phyloP scores from a whole-genome alignment of 1,140 invertebrate species.

The Drosophila guanche region DNA sequence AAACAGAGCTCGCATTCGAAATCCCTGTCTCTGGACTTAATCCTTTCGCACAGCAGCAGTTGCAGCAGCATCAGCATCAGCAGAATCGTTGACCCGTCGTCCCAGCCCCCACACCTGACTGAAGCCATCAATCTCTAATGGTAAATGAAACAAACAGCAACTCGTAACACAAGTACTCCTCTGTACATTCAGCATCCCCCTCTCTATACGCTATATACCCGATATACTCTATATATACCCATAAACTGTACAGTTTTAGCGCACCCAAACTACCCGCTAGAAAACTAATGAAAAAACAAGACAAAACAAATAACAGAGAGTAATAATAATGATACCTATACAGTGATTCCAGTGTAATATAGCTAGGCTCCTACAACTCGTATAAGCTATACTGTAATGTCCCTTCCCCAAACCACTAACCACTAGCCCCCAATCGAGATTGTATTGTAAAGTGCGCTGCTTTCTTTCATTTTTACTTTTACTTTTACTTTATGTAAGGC shows the following conservation, averaged over 20 bases:
- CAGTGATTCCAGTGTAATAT: constrained; percentile 55
- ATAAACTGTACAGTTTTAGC: constrained; percentile 40
- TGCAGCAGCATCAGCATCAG: constrained; percentile 17
- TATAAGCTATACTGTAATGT: constrained; percentile 60
- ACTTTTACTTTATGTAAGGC: constrained; percentile 21
- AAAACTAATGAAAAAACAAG: constrained; percentile 28
- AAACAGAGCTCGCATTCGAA: constrained; percentile 12
- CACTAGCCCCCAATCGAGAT: constrained; percentile 21
- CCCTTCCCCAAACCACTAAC: neutral
- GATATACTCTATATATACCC: constrained; percentile 20
- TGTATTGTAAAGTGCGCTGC: constrained; percentile 67
- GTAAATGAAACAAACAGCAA: constrained; percentile 72
- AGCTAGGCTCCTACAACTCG: constrained; percentile 47
- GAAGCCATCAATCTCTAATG: constrained; percentile 56
- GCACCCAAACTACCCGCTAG: constrained; percentile 37
- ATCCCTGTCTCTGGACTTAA: constrained; percentile 37
- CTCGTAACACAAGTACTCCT: constrained; percentile 45
- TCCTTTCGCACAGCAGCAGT: constrained; percentile 51
- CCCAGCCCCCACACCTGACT: constrained; percentile 7
- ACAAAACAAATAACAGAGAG: neutral
- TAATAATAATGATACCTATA: constrained; percentile 11
- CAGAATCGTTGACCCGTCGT: constrained; percentile 11
- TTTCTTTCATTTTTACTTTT: constrained; percentile 53
- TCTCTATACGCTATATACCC: constrained; percentile 2
- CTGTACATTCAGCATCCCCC: constrained; percentile 41